Conservation (phyloP, 2,113 vertebrate genomes). For the Cottus gobio region DNA sequence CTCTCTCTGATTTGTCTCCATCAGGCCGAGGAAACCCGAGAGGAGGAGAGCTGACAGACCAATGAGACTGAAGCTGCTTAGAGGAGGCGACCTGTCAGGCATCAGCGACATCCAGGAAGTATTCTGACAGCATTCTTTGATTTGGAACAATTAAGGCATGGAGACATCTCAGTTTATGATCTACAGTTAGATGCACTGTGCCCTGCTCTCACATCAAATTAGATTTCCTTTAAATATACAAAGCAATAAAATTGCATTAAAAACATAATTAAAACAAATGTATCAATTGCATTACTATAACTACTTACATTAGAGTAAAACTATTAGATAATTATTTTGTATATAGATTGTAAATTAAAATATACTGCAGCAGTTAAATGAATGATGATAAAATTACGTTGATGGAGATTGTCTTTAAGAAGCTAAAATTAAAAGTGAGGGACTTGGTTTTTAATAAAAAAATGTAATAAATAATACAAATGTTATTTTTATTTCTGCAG, state of each 20-base stretch:
- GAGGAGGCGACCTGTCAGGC: constrained; percentile 10
- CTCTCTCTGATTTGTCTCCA: constrained; percentile 63
- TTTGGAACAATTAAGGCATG: neutral
- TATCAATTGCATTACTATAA: neutral
- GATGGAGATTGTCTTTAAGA: neutral
- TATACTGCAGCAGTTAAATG: neutral
- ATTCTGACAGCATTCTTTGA: constrained; percentile 9
- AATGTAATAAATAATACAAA: too few relatives aligned
- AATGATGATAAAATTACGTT: neutral
- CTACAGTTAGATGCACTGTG: neutral
- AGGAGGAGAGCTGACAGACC: constrained; percentile 40
- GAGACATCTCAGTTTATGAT: neutral
- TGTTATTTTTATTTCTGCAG: neutral
- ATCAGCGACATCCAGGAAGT: constrained; percentile 46
- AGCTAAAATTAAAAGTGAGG: neutral
- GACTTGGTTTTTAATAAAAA: too few relatives aligned
- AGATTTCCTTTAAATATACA: neutral
- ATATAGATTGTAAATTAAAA: neutral
- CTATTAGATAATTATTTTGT: neutral
- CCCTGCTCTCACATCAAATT: neutral
- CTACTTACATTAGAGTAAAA: neutral
- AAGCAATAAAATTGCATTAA: neutral
- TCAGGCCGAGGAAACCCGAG: constrained; percentile 63
- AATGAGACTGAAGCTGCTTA: constrained; percentile 1
- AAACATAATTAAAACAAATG: neutral